Evolutionary conservation across 1,140 invertebrate species (phyloP).

Genomic region (Frieseomelitta varia): DNA sequence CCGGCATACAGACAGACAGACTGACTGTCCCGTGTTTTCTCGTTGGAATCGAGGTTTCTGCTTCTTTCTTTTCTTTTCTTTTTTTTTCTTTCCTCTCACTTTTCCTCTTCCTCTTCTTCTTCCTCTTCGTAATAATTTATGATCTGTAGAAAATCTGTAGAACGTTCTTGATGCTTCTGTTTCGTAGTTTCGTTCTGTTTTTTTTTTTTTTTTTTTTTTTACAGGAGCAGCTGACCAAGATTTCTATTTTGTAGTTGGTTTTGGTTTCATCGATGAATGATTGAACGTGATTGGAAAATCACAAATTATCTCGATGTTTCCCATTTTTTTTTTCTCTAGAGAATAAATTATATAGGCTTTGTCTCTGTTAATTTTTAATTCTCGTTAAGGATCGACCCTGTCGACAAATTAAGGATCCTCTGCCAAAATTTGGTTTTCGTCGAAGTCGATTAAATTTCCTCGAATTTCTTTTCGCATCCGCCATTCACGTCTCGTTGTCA

Average conservation of each 20-base stretch:
- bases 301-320: no score
- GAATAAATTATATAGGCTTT: no score
- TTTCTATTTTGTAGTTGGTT: neutral
- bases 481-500: slow-evolving; percentile 1
- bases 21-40: slow-evolving; percentile 24
- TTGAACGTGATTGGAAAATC: no score
- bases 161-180: neutral
- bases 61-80: slow-evolving; percentile 20
- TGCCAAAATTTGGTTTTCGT: no score
- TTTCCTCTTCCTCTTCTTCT: slow-evolving; percentile 35
- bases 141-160: neutral
- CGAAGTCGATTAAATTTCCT: no score
- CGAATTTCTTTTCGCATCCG: neutral
- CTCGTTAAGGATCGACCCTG: no score
- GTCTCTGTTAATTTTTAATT: no score
- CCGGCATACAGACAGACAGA: slow-evolving; percentile 37
- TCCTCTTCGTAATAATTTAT: slow-evolving; percentile 17
- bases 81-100: neutral
- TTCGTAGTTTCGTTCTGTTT: neutral
- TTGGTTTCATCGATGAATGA: no score
- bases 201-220: no score
- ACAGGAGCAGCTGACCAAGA: neutral
- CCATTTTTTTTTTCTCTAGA: no score
- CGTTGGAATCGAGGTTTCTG: slow-evolving; percentile 38
- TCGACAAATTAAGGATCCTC: no score